Conservation (phyloP, 2,888 invertebrate species). For the Mythimna lalbum region DNA sequence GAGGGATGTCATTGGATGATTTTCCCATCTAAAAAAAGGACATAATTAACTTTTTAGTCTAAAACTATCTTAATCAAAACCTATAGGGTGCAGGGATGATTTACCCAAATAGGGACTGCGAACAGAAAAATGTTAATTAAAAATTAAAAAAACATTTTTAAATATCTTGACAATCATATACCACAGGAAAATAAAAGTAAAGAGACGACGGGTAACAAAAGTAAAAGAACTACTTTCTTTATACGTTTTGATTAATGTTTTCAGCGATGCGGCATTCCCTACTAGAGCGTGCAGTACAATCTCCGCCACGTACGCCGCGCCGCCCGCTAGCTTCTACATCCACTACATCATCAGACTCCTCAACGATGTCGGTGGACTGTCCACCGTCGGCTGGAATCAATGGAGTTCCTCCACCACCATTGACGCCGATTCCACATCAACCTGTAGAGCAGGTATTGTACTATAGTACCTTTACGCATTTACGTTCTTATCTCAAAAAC, state of each 20-base stretch:
- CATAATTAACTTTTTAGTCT: too few relatives aligned
- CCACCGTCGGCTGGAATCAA: conserved; percentile 82
- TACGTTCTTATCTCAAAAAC: background rate
- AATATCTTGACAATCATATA: too few relatives aligned
- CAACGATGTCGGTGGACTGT: conserved; percentile 89
- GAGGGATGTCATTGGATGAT: too few relatives aligned
- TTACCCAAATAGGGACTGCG: too few relatives aligned
- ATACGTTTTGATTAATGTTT: conserved; percentile 8
- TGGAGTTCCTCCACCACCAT: conserved; percentile 75
- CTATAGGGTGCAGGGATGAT: too few relatives aligned
- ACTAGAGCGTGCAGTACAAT: conserved; percentile 90
- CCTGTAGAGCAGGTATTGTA: conserved; percentile 80
- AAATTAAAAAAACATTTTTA: too few relatives aligned
- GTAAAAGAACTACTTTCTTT: background rate
- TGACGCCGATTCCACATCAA: conserved; percentile 75
- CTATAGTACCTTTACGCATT: background rate
- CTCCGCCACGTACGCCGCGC: conserved; percentile 87
- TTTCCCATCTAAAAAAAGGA: too few relatives aligned
- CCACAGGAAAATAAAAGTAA: background rate
- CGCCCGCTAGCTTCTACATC: conserved; percentile 92
- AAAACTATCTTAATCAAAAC: too few relatives aligned
- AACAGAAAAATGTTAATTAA: too few relatives aligned
- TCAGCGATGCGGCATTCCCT: conserved; percentile 93
- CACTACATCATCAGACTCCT: conserved; percentile 92
- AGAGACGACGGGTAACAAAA: too few relatives aligned